Base-by-base conservation (phyloP, 2,888 invertebrate genomes). In the Parnassius apollo region DNA sequence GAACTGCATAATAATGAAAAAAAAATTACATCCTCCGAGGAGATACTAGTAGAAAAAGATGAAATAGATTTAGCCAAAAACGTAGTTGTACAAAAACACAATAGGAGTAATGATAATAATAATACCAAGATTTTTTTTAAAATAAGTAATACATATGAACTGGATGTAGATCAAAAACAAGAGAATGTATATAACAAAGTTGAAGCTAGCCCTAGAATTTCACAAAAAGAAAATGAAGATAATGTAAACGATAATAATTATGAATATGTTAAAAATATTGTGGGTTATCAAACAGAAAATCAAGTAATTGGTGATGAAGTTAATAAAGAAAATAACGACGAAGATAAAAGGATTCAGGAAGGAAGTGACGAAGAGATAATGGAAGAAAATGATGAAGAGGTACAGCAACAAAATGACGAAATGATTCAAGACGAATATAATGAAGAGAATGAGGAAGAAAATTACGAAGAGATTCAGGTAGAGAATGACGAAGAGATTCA, bases 311-410 rank as follows among this genome's bases (percentile, higher is more conserved):
- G n/a, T 9, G 59, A 61, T n/a, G n/a, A 44, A 50, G 66, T 63
- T n/a, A 57, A 66, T 45, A 49, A 60, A 13, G 65, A 66, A 59
- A 57, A 70, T 57, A 62, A 69, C 18, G 61, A 65, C 22, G 69
- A 57, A 44, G 46, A 63, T 62, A 35, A 46, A 46, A 12, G 35
- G 1, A 52, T 52, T 12, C 25, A 50, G 4, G 35, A 52, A 35
- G 7, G 3, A 9, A 22, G 7, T 55, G 18, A 45, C 13, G 35
- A n/a, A 35, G 35, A 35, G 35, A 35, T 35, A 7, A 35, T 35
- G 35, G 48, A 57, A 35, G 65, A 64, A 57, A 60, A 58, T 51
- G 25, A 50, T 50, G 25, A 44, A 68, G 52, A 64, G 65, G 9
- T 35, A 7, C 35, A 35, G 7, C 64, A 57, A 18, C 65, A 69